Evolutionary conservation across 2,888 invertebrate species (phyloP), one percentile per base, ranked within the genome.

Genomic region (Torymus aiolomorphi): DNA sequence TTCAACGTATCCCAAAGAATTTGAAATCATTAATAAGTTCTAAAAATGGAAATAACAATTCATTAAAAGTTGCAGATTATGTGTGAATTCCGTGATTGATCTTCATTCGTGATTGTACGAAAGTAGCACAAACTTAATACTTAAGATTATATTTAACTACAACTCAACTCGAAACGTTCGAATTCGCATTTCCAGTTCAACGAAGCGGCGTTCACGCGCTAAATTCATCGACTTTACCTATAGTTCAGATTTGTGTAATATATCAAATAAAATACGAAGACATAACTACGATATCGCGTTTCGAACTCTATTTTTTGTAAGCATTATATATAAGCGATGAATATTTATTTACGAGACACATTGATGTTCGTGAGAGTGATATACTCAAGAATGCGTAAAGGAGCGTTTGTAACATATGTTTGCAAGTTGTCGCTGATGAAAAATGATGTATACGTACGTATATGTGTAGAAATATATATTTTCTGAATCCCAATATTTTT

Each of bases 401-500:
- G 8, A 42, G 42, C 42, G 13, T 61, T 77, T 72, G 59, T 71
- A 72, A 73, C 49, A 49, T 70, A 70, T 67, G 8, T 42, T 42
- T 42, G 42, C 42, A 65, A 31, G 13, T 54, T 49, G 11, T 54
- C 12, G 8, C 16, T 42, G 42, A 42, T 8, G 18, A 74, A 66
- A 65, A 67, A 20, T 52, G 24, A 51, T n/a, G 24, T 59, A 69
- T 24, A 66, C 20, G 42, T 2, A 56, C 42, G 20, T 24, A 20
- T 54, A 66, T 2, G 20, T 2, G 20, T 66, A 52, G 1, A 14
- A 4, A 51, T n/a, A 59, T 31, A 31, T 52, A 24, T 61, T 73
- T 80, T 76, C 16, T 72, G 49, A 62, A 16, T 10, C 18, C n/a
- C 14, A 20, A 67, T 70, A 65, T 52, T 78, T 74, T 78, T 74